phyloP scores from a whole-genome alignment of 2,888 invertebrate genomes.

The Chalcis sispes region DNA sequence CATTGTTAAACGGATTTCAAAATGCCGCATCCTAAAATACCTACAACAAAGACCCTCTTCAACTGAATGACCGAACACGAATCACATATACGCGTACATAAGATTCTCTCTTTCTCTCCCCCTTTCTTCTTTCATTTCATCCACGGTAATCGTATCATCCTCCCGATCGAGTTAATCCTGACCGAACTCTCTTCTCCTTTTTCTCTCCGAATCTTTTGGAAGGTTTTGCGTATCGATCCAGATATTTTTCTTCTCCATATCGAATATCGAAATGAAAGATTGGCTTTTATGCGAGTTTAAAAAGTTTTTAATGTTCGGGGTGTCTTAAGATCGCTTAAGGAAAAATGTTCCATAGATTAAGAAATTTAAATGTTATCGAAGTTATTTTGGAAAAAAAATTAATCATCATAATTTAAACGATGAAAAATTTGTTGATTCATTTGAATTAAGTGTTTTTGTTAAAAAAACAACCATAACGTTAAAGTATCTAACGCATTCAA shows the following conservation, averaged over 20 bases:
- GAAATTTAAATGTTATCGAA: too few species aligned
- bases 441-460: too few species aligned
- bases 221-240: neutral
- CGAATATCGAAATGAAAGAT: too few species aligned
- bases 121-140: neutral
- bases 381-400: too few species aligned
- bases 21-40: conserved; percentile 20
- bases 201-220: conserved; percentile 2
- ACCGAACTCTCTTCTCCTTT: conserved; percentile 29
- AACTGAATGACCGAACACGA: conserved; percentile 12
- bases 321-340: too few species aligned
- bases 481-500: too few species aligned
- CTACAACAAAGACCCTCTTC: neutral
- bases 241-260: too few species aligned
- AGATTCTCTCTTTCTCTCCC: too few species aligned
- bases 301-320: neutral
- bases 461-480: too few species aligned
- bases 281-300: neutral
- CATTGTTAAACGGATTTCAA: too few species aligned
- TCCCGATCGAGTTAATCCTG: conserved; percentile 50
- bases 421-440: too few species aligned
- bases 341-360: neutral
- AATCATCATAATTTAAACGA: too few species aligned
- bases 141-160: conserved; percentile 44
- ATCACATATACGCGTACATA: conserved; percentile 11